Evolutionary conservation across 2,797 vertebrate species (phyloP), one percentile per base, ranked within the genome.

Genomic region (Rallus crepitans): DNA sequence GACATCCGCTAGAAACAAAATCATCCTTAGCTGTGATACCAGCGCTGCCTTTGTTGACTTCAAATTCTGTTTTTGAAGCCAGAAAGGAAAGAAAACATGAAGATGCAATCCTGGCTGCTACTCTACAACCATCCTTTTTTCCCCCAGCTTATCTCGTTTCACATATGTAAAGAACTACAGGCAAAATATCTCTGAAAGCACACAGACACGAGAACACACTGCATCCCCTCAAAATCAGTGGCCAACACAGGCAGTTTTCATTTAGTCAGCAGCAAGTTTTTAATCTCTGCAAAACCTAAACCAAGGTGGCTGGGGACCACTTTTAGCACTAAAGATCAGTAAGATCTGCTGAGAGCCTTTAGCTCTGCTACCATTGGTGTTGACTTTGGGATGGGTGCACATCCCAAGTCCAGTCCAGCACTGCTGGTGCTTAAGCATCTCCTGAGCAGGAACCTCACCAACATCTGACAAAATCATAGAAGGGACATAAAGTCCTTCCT

Each of bases 11-110:
- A 3, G 1, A 59, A 96, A 90, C 64, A 73, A 89, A 86, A 59
- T 60, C 94, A 63, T 69, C 82, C 86, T 90, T 73, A 50, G 79
- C 56, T 45, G 61, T 2, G 2, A 52, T 82, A 82, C 64, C 50
- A 11, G 48, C 80, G 68, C 76, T 93, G 78, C 79, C 78, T 96
- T 80, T 85, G 69, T 28, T 23, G 61, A 53, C 80, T 89, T 56
- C 42, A 11, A 83, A 93, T n/a, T 86, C 81, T 72, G 85, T 65
- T 95, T 97, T 89, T 95, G 92, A 96, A 95, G 82, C 53, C 79
- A 88, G 84, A n/a, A 37, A 87, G 45, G 70, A 53, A 65, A 42
- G 56, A 76, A 93, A 95, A 91, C 33, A 18, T 5, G 52, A 77
- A 90, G 68, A 91, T 90, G 59, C 23, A 42, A 52, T 89, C 85